phyloP scores from a whole-genome alignment of 2,113 vertebrate species.

The Rynchops niger region DNA sequence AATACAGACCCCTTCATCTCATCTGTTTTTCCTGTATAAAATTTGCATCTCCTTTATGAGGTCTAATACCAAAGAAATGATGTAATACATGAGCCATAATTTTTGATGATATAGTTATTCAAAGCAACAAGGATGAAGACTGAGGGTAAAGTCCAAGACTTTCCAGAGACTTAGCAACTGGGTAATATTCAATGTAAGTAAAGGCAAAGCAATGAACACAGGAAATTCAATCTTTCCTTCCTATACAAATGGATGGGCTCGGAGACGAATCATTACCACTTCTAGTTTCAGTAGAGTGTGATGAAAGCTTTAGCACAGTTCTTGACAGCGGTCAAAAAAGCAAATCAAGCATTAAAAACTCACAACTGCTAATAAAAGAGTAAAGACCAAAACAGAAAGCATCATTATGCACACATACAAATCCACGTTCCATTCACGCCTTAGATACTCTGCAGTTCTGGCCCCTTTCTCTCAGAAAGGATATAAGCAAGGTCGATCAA shows the following conservation, averaged over 20 bases:
- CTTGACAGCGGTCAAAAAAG: not conserved
- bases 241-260: not conserved
- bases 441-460: not conserved
- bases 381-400: constrained; percentile 6
- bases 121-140: not conserved
- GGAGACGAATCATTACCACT: not conserved
- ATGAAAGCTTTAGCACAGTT: not conserved
- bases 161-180: not conserved
- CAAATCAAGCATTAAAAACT: not conserved
- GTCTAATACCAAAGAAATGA: not conserved
- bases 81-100: not conserved
- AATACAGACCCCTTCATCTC: not conserved
- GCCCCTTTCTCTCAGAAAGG: not conserved
- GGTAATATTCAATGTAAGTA: not conserved
- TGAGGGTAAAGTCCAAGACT: not conserved
- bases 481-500: not conserved
- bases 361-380: not conserved
- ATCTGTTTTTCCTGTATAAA: not conserved
- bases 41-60: not conserved
- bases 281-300: not conserved
- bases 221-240: not conserved
- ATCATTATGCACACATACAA: not conserved
- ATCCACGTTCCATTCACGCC: not conserved
- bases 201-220: not conserved
- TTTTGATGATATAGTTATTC: not conserved